Evolutionary conservation across 37 sponge, comb jelly and placozoan genomes (phyloP).

Genomic region (Corticium candelabrum): DNA sequence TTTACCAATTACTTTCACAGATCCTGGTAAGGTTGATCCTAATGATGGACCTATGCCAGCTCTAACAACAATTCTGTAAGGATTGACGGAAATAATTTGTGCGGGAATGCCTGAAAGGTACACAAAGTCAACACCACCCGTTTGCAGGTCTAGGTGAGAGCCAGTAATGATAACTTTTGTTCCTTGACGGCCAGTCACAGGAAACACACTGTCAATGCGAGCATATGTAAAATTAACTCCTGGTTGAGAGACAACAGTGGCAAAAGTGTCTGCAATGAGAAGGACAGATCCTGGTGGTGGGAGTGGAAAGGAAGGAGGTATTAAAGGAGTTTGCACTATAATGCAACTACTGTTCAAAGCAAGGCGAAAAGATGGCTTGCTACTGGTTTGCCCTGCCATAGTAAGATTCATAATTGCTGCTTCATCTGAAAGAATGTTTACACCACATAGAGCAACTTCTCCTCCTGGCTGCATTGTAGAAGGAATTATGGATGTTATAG

Average conservation of each 20-base stretch:
- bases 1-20: background rate
- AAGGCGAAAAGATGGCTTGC: background rate
- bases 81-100: background rate
- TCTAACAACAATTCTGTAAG: slow-evolving; percentile 12
- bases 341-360: background rate
- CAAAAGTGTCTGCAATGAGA: background rate
- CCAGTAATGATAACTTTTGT: background rate
- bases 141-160: background rate
- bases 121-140: slow-evolving; percentile 11
- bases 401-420: background rate
- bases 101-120: slow-evolving; percentile 22
- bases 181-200: background rate
- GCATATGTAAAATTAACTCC: background rate
- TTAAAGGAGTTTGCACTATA: background rate
- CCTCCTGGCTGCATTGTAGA: background rate
- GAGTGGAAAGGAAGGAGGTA: background rate
- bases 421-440: background rate
- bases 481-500: background rate
- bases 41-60: background rate
- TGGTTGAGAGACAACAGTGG: background rate
- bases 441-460: background rate
- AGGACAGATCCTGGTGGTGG: background rate
- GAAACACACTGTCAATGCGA: background rate
- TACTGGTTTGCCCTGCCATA: background rate
- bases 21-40: background rate